These are phyloP conservation scores for Knipowitschia caucasica DNA, from an alignment of 2,797 vertebrate genomes.

Conservation along the genomic window DNA sequence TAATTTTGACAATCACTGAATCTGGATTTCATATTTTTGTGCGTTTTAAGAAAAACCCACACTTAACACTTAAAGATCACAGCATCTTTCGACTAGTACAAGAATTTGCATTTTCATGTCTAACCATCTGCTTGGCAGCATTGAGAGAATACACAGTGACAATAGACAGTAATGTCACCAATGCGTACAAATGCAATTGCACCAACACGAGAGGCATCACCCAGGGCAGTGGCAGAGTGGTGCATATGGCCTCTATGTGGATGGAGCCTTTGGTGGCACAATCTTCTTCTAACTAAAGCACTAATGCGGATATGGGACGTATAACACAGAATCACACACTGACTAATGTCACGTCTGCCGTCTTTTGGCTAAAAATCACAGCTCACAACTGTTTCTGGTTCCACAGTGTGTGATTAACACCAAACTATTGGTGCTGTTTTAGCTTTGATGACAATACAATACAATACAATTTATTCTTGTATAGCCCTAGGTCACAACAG, in stretches of 20 bases:
- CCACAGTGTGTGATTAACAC: slow-evolving; percentile 49
- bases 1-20: no score
- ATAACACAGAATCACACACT: background rate
- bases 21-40: no score
- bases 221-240: slow-evolving; percentile 29
- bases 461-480: no score
- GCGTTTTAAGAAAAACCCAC: no score
- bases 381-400: background rate
- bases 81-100: slow-evolving; percentile 17
- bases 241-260: slow-evolving; percentile 41
- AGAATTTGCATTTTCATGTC: slow-evolving; percentile 43
- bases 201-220: slow-evolving; percentile 44
- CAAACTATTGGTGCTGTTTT: slow-evolving; percentile 32
- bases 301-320: slow-evolving; percentile 6
- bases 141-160: slow-evolving; percentile 35
- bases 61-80: no score
- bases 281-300: background rate
- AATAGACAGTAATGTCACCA: slow-evolving; percentile 56
- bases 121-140: slow-evolving; percentile 41
- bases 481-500: no score
- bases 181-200: slow-evolving; percentile 70
- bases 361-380: background rate
- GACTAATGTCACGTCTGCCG: background rate
- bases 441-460: slow-evolving; percentile 57
- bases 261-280: slow-evolving; percentile 17